These are phyloP conservation scores for Hemichromis elongatus DNA, from an alignment of 2,113 vertebrate genomes.

Conservation along the genomic window DNA sequence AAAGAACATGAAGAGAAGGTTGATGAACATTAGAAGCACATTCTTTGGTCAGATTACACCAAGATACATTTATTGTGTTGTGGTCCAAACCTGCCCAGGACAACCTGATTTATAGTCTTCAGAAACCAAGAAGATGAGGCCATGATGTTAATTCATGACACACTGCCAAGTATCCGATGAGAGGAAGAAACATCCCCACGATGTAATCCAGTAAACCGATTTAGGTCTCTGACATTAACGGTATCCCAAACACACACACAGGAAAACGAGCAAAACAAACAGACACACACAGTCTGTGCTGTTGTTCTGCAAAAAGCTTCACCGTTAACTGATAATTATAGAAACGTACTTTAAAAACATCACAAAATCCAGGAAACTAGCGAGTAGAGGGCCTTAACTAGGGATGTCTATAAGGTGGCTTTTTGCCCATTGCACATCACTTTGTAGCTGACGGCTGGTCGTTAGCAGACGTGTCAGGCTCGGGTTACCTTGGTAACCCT, in stretches of 20 bases:
- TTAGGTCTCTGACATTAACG: neutral
- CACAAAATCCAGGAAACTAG: neutral
- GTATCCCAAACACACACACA: neutral
- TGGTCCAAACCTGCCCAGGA: neutral
- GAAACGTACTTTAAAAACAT: neutral
- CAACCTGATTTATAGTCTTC: neutral
- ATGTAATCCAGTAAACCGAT: neutral
- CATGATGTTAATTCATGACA: neutral
- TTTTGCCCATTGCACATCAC: neutral
- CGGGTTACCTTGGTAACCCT: neutral
- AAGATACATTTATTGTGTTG: neutral
- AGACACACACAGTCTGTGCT: neutral
- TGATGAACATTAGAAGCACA: neutral
- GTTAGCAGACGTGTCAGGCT: neutral
- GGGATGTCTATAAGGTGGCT: neutral
- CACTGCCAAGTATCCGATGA: neutral
- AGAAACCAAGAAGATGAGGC: neutral
- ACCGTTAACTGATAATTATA: neutral
- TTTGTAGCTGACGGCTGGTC: neutral
- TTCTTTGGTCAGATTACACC: neutral
- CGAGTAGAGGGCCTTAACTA: fast-evolving
- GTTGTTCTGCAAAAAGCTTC: neutral
- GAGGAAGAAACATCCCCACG: neutral
- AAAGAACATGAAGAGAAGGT: neutral
- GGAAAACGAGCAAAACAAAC: neutral